Percentiles rank a stretch among this genome's conserved stretches.
These are phyloP conservation scores for Mastomys natalensis DNA, from an alignment of 2,113 vertebrate species.

Conservation along the genomic window DNA sequence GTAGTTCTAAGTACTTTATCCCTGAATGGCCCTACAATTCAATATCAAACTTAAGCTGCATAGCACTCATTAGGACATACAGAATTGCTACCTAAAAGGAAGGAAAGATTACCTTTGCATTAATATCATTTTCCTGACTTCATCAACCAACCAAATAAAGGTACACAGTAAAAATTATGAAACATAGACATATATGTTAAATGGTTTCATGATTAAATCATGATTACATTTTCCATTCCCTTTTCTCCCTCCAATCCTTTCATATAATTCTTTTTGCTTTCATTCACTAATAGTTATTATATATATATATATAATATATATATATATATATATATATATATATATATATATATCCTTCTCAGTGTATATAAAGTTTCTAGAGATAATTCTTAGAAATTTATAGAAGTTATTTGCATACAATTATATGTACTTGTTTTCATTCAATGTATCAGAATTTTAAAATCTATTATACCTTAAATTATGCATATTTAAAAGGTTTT, in stretches of 20 bases:
- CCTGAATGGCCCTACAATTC: neutral
- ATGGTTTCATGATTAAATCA: neutral
- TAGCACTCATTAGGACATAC: neutral
- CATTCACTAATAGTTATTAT: neutral
- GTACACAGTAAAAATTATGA: neutral
- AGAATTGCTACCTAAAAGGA: neutral
- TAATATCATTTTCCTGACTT: neutral
- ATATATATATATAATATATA: neutral
- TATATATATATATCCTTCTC: neutral
- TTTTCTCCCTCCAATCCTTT: neutral
- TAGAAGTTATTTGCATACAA: neutral
- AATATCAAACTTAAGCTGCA: neutral
- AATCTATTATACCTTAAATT: conserved; percentile 55
- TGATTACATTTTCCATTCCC: neutral
- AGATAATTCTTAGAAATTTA: neutral
- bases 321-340: neutral
- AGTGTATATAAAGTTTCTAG: neutral
- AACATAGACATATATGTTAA: neutral
- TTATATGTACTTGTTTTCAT: neutral
- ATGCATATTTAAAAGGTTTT: conserved; percentile 39
- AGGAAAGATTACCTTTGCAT: neutral
- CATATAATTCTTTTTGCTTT: neutral
- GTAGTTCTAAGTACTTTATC: neutral
- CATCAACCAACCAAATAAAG: neutral
- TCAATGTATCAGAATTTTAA: neutral